Evolutionary conservation across 2,888 invertebrate genomes (phyloP).

Genomic region (Tuberolachnus salignus): DNA sequence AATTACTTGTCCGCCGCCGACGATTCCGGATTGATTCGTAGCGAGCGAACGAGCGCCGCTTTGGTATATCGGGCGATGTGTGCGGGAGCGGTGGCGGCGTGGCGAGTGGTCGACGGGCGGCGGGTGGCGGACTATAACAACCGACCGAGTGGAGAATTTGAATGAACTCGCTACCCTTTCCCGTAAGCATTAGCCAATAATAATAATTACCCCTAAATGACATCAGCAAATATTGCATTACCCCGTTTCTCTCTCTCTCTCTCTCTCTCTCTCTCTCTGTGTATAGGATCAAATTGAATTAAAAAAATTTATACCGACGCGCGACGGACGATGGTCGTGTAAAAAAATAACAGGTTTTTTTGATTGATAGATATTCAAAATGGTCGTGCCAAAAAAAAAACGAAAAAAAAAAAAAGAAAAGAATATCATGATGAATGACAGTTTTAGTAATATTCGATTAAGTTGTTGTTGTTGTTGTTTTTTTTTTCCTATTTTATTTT

Average conservation of each 20-base stretch:
- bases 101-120: background rate
- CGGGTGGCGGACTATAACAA: conserved; percentile 19
- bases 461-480: conserved; percentile 33
- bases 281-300: conserved; percentile 48
- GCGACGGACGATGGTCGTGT: conserved; percentile 45
- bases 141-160: conserved; percentile 55
- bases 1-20: conserved; percentile 53
- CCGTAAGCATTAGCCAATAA: conserved; percentile 55
- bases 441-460: conserved; percentile 56
- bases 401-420: conserved; percentile 36
- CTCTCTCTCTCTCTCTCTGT: conserved; percentile 10
- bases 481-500: too few relatives aligned
- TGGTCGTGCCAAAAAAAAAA: conserved; percentile 39
- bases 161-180: conserved; percentile 56
- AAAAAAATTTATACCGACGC: conserved; percentile 40
- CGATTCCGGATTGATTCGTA: conserved; percentile 54
- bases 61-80: conserved; percentile 3
- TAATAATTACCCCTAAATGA: conserved; percentile 57
- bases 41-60: conserved; percentile 25
- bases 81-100: background rate
- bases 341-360: conserved; percentile 56
- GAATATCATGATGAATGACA: conserved; percentile 55
- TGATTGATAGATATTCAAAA: conserved; percentile 56
- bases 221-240: conserved; percentile 52
- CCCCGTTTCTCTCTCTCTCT: conserved; percentile 41